These are phyloP conservation scores for Brachypalpus laphriformis DNA, from an alignment of 2,888 invertebrate genomes.

Conservation along the genomic window DNA sequence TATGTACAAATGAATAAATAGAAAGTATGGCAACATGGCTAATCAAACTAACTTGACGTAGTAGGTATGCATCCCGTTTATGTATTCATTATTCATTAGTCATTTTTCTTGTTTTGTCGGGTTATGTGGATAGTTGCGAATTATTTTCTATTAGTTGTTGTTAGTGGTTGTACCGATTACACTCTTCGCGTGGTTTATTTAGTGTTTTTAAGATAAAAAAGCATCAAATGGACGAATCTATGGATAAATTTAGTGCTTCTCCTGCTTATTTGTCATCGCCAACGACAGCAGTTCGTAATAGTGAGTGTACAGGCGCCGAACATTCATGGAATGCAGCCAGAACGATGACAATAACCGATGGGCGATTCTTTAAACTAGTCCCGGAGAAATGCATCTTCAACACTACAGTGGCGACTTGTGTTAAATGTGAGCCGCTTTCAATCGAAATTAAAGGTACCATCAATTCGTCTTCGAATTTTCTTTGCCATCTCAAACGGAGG, in stretches of 20 bases:
- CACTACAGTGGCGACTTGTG: constrained; percentile 36
- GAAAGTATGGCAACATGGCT: neutral
- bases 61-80: neutral
- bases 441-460: constrained; percentile 39
- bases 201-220: neutral
- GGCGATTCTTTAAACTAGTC: constrained; percentile 33
- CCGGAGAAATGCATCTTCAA: constrained; percentile 20
- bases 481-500: constrained; percentile 48
- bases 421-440: constrained; percentile 35
- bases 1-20: too few species aligned
- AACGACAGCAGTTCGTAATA: neutral
- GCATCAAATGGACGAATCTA: constrained; percentile 9
- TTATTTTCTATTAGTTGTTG: neutral
- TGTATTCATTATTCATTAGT: constrained; percentile 1
- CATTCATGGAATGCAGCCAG: neutral
- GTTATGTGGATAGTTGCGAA: neutral
- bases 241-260: constrained; percentile 22
- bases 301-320: neutral
- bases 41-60: neutral
- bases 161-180: neutral
- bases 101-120: neutral
- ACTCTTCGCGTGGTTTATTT: neutral
- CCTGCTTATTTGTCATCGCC: neutral
- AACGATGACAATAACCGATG: constrained; percentile 44
- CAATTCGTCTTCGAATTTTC: constrained; percentile 36